Percentiles rank a stretch among this genome's conserved stretches.
Evolutionary conservation across 2,113 vertebrate genomes (phyloP).

Genomic region (Rynchops niger): DNA sequence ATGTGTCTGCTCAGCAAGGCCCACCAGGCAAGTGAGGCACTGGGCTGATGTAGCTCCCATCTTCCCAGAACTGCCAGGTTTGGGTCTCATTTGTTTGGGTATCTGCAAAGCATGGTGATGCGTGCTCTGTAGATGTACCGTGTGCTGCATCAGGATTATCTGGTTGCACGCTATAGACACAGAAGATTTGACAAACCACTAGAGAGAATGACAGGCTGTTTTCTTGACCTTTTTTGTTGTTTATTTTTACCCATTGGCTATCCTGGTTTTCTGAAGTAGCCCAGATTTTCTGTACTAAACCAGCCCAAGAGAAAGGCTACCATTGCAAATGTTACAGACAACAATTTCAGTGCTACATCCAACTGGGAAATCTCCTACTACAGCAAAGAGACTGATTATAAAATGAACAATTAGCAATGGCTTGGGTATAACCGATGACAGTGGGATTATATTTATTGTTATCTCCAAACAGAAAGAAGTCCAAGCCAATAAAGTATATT

Average conservation of each 20-base stretch:
- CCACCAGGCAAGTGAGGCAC: not conserved
- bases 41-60: not conserved
- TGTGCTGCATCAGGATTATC: not conserved
- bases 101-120: not conserved
- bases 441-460: not conserved
- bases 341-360: not conserved
- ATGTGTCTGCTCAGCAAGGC: not conserved
- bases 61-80: not conserved
- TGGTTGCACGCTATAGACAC: not conserved
- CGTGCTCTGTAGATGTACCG: not conserved
- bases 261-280: not conserved
- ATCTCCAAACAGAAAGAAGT: not conserved
- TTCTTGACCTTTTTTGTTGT: not conserved
- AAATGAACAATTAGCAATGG: not conserved
- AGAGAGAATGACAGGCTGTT: not conserved
- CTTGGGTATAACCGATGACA: not conserved
- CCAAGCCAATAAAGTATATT: not conserved
- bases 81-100: not conserved
- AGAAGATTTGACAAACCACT: not conserved
- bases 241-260: not conserved
- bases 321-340: not conserved
- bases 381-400: not conserved
- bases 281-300: not conserved
- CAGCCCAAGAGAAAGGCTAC: not conserved
- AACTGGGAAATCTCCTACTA: not conserved